Conservation (phyloP, 2,113 vertebrate genomes). For the Rhadina sibilatrix region DNA sequence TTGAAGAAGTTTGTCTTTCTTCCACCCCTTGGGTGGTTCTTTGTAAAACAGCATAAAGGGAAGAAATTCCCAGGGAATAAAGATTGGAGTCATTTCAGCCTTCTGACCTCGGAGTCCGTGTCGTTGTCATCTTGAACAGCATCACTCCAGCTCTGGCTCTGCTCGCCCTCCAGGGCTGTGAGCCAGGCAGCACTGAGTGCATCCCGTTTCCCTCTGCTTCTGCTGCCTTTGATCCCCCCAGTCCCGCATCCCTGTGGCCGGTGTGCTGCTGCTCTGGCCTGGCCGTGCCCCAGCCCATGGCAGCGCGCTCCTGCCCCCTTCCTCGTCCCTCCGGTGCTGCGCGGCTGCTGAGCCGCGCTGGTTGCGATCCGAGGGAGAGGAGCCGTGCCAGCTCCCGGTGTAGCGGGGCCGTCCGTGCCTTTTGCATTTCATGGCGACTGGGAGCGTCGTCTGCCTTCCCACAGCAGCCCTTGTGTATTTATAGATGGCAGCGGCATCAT, state of each 20-base stretch:
- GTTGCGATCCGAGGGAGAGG: neutral
- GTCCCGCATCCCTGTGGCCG: neutral
- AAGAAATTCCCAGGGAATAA: no score
- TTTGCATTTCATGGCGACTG: neutral
- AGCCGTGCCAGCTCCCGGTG: neutral
- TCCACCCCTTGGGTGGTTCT: no score
- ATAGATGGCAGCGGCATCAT: neutral
- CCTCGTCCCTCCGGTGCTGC: neutral
- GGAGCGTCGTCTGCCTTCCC: neutral
- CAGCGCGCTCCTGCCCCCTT: neutral
- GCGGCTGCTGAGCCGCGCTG: neutral
- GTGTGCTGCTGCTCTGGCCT: neutral
- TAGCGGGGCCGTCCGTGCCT: neutral
- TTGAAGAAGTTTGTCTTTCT: no score
- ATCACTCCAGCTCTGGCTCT: neutral
- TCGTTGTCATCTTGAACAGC: no score
- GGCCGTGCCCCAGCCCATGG: fast-evolving
- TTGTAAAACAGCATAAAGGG: no score
- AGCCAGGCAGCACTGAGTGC: neutral
- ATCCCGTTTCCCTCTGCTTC: neutral
- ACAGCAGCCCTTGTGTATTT: conserved; percentile 18
- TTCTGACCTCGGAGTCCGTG: no score
- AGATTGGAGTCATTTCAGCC: no score
- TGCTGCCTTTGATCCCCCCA: neutral
- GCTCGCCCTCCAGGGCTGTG: neutral